phyloP scores from a whole-genome alignment of 2,888 invertebrate species.

The Drosophila tanythrix region DNA sequence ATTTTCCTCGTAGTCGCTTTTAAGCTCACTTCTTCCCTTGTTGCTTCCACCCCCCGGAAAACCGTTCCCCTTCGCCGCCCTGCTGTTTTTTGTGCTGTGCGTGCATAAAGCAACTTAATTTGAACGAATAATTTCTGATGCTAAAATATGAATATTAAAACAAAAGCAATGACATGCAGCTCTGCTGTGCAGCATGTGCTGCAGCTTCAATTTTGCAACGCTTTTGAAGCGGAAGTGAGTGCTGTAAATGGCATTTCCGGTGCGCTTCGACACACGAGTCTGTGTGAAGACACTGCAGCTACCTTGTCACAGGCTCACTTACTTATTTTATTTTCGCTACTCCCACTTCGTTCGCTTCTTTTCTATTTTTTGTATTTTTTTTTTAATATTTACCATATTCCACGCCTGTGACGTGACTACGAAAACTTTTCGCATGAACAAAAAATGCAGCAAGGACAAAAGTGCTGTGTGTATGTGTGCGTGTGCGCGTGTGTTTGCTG shows the following conservation, averaged over 20 bases:
- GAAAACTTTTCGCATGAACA: slow-evolving; percentile 49
- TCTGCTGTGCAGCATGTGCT: slow-evolving; percentile 63
- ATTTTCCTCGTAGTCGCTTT: slow-evolving; percentile 70
- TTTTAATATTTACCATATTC: slow-evolving; percentile 59
- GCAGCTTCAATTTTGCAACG: slow-evolving; percentile 9
- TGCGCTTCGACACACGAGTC: slow-evolving; percentile 54
- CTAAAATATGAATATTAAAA: slow-evolving; percentile 80
- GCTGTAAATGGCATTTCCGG: slow-evolving; percentile 70
- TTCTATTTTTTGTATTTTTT: slow-evolving; percentile 40
- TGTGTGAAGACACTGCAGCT: slow-evolving; percentile 29
- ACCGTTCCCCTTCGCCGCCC: background rate
- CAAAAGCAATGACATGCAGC: slow-evolving; percentile 58
- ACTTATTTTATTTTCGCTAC: slow-evolving; percentile 18
- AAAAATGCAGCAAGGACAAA: slow-evolving; percentile 24
- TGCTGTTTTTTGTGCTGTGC: slow-evolving; percentile 32
- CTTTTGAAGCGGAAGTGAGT: slow-evolving; percentile 47
- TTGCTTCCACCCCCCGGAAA: background rate
- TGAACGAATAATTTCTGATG: slow-evolving; percentile 76
- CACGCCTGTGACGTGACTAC: slow-evolving; percentile 68
- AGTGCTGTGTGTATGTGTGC: slow-evolving; percentile 19
- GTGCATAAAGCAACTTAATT: slow-evolving; percentile 76
- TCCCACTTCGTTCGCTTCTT: slow-evolving; percentile 7
- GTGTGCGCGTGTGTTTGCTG: slow-evolving; percentile 6
- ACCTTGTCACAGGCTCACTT: slow-evolving; percentile 41
- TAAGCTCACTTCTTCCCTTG: slow-evolving; percentile 57